Evolutionary conservation across 2,113 vertebrate species (phyloP).

Genomic region (Hymenochirus boettgeri): DNA sequence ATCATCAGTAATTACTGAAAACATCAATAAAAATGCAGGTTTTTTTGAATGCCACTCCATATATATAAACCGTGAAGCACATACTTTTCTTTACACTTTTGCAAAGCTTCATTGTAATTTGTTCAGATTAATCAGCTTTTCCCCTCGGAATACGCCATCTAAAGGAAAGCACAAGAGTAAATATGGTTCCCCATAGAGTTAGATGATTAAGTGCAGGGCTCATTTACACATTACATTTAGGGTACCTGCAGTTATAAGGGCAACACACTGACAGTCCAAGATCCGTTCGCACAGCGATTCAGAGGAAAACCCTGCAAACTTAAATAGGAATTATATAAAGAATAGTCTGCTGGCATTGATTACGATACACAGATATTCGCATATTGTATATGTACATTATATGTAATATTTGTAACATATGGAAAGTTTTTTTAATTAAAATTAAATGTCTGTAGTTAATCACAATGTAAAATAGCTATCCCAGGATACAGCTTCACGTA

Average conservation of each 20-base stretch:
- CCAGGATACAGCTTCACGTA: too few relatives aligned
- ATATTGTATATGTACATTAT: not conserved
- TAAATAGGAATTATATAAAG: not conserved
- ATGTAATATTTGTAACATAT: too few relatives aligned
- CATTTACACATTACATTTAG: too few relatives aligned
- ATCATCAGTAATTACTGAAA: too few relatives aligned
- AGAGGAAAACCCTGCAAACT: constrained; percentile 78
- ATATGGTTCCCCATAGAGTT: not conserved
- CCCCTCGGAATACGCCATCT: constrained; percentile 75
- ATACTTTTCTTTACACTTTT: constrained; percentile 65
- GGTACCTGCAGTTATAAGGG: constrained; percentile 73
- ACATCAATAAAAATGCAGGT: too few relatives aligned
- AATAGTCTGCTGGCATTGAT: not conserved
- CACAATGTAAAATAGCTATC: too few relatives aligned
- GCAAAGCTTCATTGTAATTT: constrained; percentile 67
- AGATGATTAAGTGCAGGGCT: not conserved
- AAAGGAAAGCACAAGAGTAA: too few relatives aligned
- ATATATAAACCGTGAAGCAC: too few relatives aligned
- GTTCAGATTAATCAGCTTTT: constrained; percentile 76
- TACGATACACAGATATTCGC: not conserved
- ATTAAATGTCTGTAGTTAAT: not conserved
- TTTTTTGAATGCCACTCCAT: too few relatives aligned
- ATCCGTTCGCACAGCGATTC: constrained; percentile 73
- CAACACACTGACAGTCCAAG: constrained; percentile 61
- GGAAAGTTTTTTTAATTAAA: too few relatives aligned